phyloP scores from a whole-genome alignment of 2,888 invertebrate genomes.

The Poecilus cupreus region DNA sequence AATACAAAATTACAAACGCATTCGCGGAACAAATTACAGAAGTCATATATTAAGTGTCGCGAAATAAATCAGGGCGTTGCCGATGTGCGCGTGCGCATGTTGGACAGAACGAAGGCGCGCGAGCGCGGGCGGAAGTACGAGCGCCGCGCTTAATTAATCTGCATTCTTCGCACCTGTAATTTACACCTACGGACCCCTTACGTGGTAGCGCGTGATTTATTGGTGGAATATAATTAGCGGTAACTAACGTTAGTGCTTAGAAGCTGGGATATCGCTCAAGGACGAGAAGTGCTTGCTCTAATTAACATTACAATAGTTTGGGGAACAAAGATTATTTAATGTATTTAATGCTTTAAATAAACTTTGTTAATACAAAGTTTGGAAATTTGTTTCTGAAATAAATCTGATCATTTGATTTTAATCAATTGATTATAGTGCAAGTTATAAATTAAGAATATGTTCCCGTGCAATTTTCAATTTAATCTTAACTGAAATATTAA shows the following conservation, averaged over 20 bases:
- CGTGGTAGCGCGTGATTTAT: conserved; percentile 25
- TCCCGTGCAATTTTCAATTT: too few relatives aligned
- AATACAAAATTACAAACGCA: conserved; percentile 12
- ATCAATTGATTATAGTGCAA: too few relatives aligned
- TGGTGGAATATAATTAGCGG: conserved; percentile 11
- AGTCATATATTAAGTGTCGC: conserved; percentile 50
- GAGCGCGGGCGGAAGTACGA: neutral
- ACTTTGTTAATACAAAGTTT: too few relatives aligned
- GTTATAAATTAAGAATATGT: too few relatives aligned
- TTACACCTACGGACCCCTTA: conserved; percentile 39
- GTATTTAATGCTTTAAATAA: too few relatives aligned
- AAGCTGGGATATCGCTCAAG: conserved; percentile 2
- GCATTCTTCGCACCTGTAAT: conserved; percentile 48
- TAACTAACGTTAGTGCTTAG: neutral
- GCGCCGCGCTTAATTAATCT: conserved; percentile 20
- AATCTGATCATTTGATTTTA: too few relatives aligned
- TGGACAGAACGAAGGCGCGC: neutral
- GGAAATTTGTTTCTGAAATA: too few relatives aligned
- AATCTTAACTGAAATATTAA: too few relatives aligned
- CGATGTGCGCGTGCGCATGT: conserved; percentile 2
- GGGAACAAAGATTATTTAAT: too few relatives aligned
- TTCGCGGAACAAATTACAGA: conserved; percentile 51
- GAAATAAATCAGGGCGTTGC: conserved; percentile 53
- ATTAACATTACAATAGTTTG: neutral
- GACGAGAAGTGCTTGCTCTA: neutral